Evolutionary conservation across 2,888 invertebrate species (phyloP).

Genomic region (Muschampia plurimacula): DNA sequence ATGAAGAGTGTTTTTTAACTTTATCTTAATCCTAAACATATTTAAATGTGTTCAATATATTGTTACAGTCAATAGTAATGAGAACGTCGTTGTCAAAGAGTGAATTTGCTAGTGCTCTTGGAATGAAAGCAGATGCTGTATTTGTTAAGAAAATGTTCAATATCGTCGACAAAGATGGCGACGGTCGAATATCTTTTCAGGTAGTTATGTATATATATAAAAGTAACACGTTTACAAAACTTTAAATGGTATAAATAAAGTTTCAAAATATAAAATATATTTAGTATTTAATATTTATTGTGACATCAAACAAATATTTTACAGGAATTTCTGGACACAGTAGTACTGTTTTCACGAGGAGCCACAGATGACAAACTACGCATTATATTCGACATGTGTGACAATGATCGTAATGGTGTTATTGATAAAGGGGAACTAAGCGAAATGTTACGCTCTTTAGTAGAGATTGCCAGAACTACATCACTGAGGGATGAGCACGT

Average conservation of each 20-base stretch:
- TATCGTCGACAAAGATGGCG: conserved; percentile 97
- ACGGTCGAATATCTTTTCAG: conserved; percentile 97
- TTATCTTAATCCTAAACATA: background rate
- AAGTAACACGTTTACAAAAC: no score
- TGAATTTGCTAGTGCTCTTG: conserved; percentile 97
- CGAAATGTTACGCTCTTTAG: conserved; percentile 96
- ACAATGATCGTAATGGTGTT: conserved; percentile 96
- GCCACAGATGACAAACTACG: conserved; percentile 97
- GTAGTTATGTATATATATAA: conserved; percentile 63
- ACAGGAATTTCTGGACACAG: conserved; percentile 96
- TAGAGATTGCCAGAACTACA: conserved; percentile 96
- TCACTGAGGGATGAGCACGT: conserved; percentile 96
- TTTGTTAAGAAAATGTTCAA: conserved; percentile 99
- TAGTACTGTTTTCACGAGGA: conserved; percentile 95
- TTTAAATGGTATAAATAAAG: no score
- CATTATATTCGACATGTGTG: conserved; percentile 99
- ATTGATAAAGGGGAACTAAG: conserved; percentile 97
- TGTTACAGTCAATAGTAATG: conserved; percentile 93
- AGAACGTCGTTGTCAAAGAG: conserved; percentile 95
- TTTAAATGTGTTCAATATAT: conserved; percentile 11
- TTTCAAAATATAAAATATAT: no score
- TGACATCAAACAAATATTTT: background rate
- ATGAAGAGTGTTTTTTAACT: background rate
- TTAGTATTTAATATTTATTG: no score
- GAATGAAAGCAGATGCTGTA: conserved; percentile 97